Conservation (phyloP, 1,140 invertebrate genomes). For the Temnothorax nylanderi region DNA sequence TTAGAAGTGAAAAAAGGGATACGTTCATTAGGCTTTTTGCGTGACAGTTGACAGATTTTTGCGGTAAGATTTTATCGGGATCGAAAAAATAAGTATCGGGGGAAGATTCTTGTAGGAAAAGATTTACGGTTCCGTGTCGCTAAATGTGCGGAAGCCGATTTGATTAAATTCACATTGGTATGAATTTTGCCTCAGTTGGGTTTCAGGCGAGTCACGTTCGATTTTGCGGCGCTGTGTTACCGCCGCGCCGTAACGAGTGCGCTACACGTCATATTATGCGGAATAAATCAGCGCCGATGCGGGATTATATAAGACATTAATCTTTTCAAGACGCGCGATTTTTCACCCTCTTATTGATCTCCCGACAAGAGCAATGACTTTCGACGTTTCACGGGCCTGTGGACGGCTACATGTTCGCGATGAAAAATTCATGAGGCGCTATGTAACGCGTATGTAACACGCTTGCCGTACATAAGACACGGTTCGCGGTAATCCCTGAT, state of each 20-base stretch:
- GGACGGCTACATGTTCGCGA: constrained; percentile 44
- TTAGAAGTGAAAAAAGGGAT: background rate
- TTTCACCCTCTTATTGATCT: constrained; percentile 58
- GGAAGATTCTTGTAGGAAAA: background rate
- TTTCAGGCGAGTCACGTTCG: constrained; percentile 47
- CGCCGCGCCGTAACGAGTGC: constrained; percentile 35
- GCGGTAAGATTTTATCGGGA: background rate
- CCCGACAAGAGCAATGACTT: constrained; percentile 58
- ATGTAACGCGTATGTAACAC: constrained; percentile 55
- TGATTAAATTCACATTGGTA: constrained; percentile 56
- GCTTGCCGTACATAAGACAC: constrained; percentile 52
- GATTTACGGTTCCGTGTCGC: background rate
- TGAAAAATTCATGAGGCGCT: constrained; percentile 61
- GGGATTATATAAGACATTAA: constrained; percentile 62
- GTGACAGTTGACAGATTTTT: background rate
- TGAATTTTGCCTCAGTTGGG: constrained; percentile 26
- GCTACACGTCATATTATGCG: constrained; percentile 50
- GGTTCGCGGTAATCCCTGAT: constrained; percentile 33
- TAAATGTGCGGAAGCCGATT: constrained; percentile 35
- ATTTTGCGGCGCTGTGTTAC: constrained; percentile 12
- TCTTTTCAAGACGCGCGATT: constrained; percentile 53
- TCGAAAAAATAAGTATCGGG: background rate
- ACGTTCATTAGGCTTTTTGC: background rate
- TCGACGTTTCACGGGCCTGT: constrained; percentile 45
- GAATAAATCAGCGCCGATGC: constrained; percentile 58